Conservation (phyloP, 2,888 invertebrate species). For the Ypsolopha sequella region DNA sequence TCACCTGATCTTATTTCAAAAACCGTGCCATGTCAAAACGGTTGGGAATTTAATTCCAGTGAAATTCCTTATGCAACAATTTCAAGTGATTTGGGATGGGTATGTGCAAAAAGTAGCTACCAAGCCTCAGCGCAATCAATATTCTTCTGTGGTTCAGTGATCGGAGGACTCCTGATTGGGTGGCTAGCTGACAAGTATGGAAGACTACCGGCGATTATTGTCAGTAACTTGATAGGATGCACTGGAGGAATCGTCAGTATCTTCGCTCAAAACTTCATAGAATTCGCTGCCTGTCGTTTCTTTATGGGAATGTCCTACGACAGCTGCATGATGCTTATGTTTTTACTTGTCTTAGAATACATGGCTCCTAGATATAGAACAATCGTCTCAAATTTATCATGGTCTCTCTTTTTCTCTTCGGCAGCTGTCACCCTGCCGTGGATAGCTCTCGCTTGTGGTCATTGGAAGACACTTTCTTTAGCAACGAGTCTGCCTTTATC, state of each 20-base stretch:
- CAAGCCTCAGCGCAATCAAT: slow-evolving; percentile 10
- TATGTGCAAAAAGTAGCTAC: slow-evolving; percentile 1
- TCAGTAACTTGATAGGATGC: slow-evolving; percentile 6
- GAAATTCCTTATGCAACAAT: slow-evolving; percentile 10
- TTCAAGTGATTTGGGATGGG: slow-evolving; percentile 7
- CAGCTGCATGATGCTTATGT: slow-evolving; percentile 10
- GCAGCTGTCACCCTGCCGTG: slow-evolving; percentile 8
- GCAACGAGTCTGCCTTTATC: slow-evolving; percentile 14
- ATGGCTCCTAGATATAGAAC: slow-evolving; percentile 9
- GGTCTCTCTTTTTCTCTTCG: slow-evolving; percentile 8
- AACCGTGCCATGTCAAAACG: slow-evolving; percentile 5
- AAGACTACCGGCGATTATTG: slow-evolving; percentile 5
- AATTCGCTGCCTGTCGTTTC: slow-evolving; percentile 7
- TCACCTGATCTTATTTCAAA: neutral
- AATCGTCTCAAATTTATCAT: slow-evolving; percentile 7
- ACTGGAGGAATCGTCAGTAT: slow-evolving; percentile 6
- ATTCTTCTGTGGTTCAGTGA: slow-evolving; percentile 8
- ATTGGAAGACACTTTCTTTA: slow-evolving; percentile 8
- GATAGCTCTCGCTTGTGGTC: slow-evolving; percentile 7
- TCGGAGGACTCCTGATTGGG: slow-evolving; percentile 8
- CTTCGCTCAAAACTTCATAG: slow-evolving; percentile 6
- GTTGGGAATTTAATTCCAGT: slow-evolving; percentile 9
- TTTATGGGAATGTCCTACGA: slow-evolving; percentile 8
- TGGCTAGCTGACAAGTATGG: slow-evolving; percentile 10
- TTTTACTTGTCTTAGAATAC: slow-evolving; percentile 9